A percentile compares a stretch with the other conserved stretches of the same genome.
phyloP scores from a whole-genome alignment of 1,140 invertebrate species.

The Hycleus cichorii region DNA sequence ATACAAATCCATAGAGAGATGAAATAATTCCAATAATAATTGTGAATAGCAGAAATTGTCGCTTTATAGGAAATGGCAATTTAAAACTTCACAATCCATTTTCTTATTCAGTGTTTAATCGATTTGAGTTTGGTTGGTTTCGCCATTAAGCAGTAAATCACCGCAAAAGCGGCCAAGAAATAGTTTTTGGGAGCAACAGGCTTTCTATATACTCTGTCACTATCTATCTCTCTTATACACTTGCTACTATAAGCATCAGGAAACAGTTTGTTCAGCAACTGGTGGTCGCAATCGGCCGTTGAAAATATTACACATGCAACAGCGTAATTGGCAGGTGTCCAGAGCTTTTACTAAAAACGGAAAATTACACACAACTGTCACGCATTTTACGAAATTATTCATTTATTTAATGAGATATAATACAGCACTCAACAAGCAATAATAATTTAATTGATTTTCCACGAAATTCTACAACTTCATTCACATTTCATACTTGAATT shows the following conservation, averaged over 20 bases:
- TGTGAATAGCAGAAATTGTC: too few species aligned
- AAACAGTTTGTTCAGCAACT: constrained; percentile 30
- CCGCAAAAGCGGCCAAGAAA: constrained; percentile 20
- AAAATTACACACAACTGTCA: constrained; percentile 4
- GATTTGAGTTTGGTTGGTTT: constrained; percentile 11
- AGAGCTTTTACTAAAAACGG: constrained; percentile 10
- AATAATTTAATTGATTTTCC: too few species aligned
- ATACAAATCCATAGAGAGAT: not conserved
- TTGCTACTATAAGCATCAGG: constrained; percentile 14
- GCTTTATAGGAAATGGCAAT: too few species aligned
- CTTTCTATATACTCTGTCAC: constrained; percentile 1
- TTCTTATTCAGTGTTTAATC: constrained; percentile 16
- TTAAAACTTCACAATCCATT: not conserved
- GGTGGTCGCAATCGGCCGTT: constrained; percentile 28
- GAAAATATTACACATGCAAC: constrained; percentile 39
- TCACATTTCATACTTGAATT: too few species aligned
- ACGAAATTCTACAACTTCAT: too few species aligned
- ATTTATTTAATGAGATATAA: too few species aligned
- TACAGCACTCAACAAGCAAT: too few species aligned
- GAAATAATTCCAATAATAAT: too few species aligned
- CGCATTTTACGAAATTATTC: not conserved
- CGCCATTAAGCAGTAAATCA: constrained; percentile 16
- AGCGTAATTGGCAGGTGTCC: constrained; percentile 39
- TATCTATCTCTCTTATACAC: too few species aligned
- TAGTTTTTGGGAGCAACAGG: constrained; percentile 34